Evolutionary conservation across 2,888 invertebrate species (phyloP).

Genomic region (Epicampocera succincta): DNA sequence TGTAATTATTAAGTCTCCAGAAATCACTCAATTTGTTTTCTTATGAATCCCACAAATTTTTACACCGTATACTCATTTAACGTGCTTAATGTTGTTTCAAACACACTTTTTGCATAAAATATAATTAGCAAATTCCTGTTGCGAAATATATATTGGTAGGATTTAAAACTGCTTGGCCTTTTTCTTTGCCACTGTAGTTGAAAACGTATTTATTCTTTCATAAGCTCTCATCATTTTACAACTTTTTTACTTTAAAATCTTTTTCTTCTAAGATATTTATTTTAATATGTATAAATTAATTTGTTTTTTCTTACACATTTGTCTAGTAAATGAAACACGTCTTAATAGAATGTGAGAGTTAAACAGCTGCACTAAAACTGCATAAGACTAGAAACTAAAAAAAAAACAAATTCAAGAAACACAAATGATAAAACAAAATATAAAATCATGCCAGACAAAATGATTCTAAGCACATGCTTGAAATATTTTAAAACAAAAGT

Average conservation of each 20-base stretch:
- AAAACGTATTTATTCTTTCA: no score
- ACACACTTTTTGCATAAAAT: no score
- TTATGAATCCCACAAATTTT: no score
- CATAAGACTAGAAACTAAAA: neutral
- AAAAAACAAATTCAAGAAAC: neutral
- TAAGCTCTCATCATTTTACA: neutral
- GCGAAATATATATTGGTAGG: no score
- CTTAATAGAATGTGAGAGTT: slow-evolving; percentile 41
- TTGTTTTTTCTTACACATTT: slow-evolving; percentile 18
- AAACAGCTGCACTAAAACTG: slow-evolving; percentile 46
- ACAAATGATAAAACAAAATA: slow-evolving; percentile 19
- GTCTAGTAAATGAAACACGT: slow-evolving; percentile 46
- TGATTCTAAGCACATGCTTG: slow-evolving; percentile 55
- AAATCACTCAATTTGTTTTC: no score
- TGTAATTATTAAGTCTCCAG: no score
- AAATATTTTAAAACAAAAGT: slow-evolving; percentile 18
- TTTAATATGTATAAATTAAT: slow-evolving; percentile 6
- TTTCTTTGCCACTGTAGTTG: no score
- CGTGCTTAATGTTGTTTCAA: no score
- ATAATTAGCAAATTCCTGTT: no score
- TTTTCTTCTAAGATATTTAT: slow-evolving; percentile 1
- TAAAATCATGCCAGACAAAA: slow-evolving; percentile 48
- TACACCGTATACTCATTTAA: no score
- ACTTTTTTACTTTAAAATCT: slow-evolving; percentile 25
- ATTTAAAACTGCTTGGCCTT: no score